Base-by-base conservation (phyloP, 2,797 vertebrate species). In the Leucoraja ocellata region DNA sequence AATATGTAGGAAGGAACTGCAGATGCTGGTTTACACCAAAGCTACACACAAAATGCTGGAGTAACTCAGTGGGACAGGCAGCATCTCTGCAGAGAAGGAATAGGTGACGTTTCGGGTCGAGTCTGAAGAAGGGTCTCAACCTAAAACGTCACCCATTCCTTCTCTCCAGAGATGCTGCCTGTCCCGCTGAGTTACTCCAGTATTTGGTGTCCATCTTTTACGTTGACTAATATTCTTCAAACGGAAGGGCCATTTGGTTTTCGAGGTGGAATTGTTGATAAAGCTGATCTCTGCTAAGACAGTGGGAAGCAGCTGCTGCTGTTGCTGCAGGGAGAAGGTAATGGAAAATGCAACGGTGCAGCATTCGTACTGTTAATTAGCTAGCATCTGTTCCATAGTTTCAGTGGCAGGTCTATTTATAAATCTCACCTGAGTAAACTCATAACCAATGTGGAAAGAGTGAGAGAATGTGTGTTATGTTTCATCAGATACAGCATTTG, bases 401-500 rank as follows among this genome's bases (percentile, higher is more conserved):
- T 92, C 71, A 92, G 36, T 74, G 68, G 39, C 90, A 92, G 68
- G 10, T 76, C 90, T 92, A 92, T 92, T 92, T 54, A 92, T 92
- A 92, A 76, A 68, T 76, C 36, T 92, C 90, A 92, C 90, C 90
- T 92, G 90, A 92, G 71, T 58, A 54, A 92, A 76, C 73, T 46
- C 68, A 73, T 68, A 92, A 76, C 54, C 71, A 92, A 10, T 54
- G 71, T 28, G 39, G 71, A 76, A 92, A 92, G 28, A 58, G 13
- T 92, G 36, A 92, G 73, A 39, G 36, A 68, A 68, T 18, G 16
- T 88, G 84, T 88, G 84, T 32, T 88, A 68, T 63, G 65, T 68
- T 92, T 76, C 71, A 76, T 54, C 71, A 76, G 90, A 14, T 54
- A 73, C 39, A 36, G 32, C 23, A 68, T n/a, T 58, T 76, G 90